Evolutionary conservation across 2,797 vertebrate genomes (phyloP).

Genomic region (Antrozous pallidus): DNA sequence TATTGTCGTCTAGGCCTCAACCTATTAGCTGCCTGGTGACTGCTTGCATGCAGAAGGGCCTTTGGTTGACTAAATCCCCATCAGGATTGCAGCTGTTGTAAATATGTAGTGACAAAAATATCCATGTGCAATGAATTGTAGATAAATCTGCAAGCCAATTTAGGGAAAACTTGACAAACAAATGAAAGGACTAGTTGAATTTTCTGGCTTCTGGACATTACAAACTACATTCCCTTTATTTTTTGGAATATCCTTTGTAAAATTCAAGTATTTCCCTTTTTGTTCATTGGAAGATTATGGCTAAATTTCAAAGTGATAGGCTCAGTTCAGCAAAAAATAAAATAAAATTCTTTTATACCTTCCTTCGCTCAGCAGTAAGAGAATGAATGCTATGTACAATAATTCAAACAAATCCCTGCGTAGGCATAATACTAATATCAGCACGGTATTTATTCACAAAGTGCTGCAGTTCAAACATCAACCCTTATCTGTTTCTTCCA

Average conservation of each 20-base stretch:
- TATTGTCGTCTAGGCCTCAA: constrained; percentile 64
- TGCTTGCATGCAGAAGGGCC: constrained; percentile 58
- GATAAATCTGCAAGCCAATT: constrained; percentile 72
- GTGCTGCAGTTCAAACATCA: background rate
- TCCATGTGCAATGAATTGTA: constrained; percentile 59
- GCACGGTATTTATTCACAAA: background rate
- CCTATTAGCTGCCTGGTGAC: constrained; percentile 70
- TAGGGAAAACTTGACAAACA: constrained; percentile 60
- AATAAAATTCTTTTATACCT: background rate
- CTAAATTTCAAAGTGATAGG: constrained; percentile 9
- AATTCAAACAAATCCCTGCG: background rate
- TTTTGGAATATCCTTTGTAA: background rate
- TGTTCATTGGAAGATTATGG: background rate
- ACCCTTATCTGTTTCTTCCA: background rate
- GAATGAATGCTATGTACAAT: background rate
- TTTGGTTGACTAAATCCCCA: constrained; percentile 74
- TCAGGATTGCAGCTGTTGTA: constrained; percentile 78
- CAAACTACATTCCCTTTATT: background rate
- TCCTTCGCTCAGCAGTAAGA: constrained; percentile 10
- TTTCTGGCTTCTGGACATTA: constrained; percentile 41
- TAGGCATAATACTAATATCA: background rate
- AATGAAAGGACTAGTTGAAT: constrained; percentile 9
- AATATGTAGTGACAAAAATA: constrained; percentile 79
- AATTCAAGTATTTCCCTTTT: background rate
- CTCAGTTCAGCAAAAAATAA: background rate